phyloP scores from a whole-genome alignment of 2,888 invertebrate genomes.

The Scrobipalpa costella region DNA sequence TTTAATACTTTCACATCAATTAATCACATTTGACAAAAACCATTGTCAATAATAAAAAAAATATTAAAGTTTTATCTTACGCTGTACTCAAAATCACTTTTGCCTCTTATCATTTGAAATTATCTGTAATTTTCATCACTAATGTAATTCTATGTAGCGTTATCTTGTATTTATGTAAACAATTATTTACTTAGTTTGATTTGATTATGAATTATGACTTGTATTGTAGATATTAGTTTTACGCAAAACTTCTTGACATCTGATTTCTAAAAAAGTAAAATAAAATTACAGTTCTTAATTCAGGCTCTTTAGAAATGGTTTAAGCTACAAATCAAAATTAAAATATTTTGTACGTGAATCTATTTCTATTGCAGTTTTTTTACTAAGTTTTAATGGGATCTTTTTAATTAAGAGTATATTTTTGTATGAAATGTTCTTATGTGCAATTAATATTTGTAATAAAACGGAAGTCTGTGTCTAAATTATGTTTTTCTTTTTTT shows the following conservation, averaged over 20 bases:
- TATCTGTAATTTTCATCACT: background rate
- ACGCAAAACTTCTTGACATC: constrained; percentile 60
- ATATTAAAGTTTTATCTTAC: background rate
- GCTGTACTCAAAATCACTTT: background rate
- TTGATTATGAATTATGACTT: constrained; percentile 25
- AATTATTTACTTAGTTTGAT: constrained; percentile 30
- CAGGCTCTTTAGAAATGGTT: constrained; percentile 7
- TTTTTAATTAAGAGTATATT: constrained; percentile 79
- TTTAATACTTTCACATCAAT: background rate
- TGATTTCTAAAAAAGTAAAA: constrained; percentile 46
- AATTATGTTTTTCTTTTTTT: constrained; percentile 40
- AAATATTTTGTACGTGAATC: constrained; percentile 29
- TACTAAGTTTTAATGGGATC: constrained; percentile 73
- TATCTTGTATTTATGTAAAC: constrained; percentile 33
- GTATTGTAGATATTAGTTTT: constrained; percentile 34
- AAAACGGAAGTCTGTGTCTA: constrained; percentile 71
- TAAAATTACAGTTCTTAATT: background rate
- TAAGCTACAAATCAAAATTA: constrained; percentile 26
- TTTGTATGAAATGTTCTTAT: constrained; percentile 78
- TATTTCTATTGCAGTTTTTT: constrained; percentile 60
- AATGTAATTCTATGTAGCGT: constrained; percentile 39
- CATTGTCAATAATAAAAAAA: background rate
- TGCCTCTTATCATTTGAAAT: background rate
- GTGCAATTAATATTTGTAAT: constrained; percentile 80
- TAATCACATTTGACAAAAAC: too few relatives aligned